Percentiles rank a stretch among this genome's conserved stretches.
Evolutionary conservation across 2,888 invertebrate species (phyloP).

Genomic region (Zygaena filipendulae): DNA sequence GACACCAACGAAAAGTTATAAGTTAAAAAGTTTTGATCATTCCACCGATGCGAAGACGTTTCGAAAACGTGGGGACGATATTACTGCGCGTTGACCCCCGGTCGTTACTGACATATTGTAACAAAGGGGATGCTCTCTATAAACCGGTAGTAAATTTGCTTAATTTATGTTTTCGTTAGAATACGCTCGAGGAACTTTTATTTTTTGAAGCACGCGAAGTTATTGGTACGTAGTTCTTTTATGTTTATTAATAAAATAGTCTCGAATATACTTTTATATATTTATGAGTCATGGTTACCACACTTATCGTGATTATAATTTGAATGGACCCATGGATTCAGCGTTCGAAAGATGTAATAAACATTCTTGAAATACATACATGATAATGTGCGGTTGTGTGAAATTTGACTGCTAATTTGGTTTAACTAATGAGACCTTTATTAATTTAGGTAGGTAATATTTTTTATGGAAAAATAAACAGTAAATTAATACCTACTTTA

Average conservation of each 20-base stretch:
- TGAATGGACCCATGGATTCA: no score
- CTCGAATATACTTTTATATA: no score
- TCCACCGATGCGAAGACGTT: conserved; percentile 45
- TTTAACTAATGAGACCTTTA: no score
- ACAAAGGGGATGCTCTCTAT: conserved; percentile 61
- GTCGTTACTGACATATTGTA: conserved; percentile 61
- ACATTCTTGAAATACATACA: no score
- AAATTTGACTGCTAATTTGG: no score
- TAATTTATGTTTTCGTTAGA: conserved; percentile 65
- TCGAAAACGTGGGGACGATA: conserved; percentile 46
- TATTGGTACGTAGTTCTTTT: conserved; percentile 38
- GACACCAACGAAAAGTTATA: conserved; percentile 46
- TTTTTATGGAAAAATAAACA: no score
- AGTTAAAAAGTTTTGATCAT: conserved; percentile 66
- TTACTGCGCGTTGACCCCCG: conserved; percentile 55
- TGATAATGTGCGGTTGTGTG: no score
- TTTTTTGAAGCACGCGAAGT: conserved; percentile 60
- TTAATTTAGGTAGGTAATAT: no score
- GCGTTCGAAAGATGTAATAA: no score
- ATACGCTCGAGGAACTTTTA: conserved; percentile 65
- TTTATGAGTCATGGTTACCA: conserved; percentile 49
- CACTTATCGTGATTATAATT: no score
- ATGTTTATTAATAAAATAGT: conserved; percentile 50
- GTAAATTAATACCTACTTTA: no score
- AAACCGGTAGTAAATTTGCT: conserved; percentile 55